Evolutionary conservation across 2,888 invertebrate species (phyloP).

Genomic region (Drosophila peninsularis): DNA sequence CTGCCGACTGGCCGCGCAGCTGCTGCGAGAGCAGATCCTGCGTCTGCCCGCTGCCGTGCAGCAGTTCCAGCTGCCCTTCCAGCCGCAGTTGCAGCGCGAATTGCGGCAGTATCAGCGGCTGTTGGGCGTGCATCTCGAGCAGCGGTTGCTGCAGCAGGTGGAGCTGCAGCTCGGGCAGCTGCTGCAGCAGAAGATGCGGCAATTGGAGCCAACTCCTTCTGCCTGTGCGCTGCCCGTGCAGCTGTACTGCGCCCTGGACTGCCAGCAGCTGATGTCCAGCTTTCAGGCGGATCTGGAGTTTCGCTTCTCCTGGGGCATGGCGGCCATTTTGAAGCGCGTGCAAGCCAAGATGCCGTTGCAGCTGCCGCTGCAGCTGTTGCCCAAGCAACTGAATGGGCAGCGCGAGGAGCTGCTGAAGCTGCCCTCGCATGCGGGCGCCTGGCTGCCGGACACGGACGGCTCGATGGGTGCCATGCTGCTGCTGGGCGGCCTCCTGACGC

Average conservation of each 20-base stretch:
- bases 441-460: constrained; percentile 92
- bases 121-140: constrained; percentile 94
- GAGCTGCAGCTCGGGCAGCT: constrained; percentile 93
- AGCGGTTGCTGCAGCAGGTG: constrained; percentile 92
- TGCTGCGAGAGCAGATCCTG: constrained; percentile 98
- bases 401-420: constrained; percentile 40
- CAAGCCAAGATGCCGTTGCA: constrained; percentile 87
- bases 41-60: constrained; percentile 95
- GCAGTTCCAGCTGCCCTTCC: constrained; percentile 94
- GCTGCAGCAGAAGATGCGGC: constrained; percentile 89
- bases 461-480: constrained; percentile 95
- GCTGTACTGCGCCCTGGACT: constrained; percentile 95
- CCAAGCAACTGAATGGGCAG: constrained; percentile 58
- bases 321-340: constrained; percentile 93
- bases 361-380: constrained; percentile 55
- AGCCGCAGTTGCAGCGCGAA: constrained; percentile 90
- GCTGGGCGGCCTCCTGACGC: constrained; percentile 92
- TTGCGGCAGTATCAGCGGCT: constrained; percentile 97
- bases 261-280: constrained; percentile 97
- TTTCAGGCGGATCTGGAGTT: constrained; percentile 98
- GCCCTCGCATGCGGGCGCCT: constrained; percentile 85
- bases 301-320: constrained; percentile 96
- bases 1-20: constrained; percentile 93
- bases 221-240: constrained; percentile 93
- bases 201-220: constrained; percentile 85